Evolutionary conservation across 92 coral and sea anemone species (phyloP).

Genomic region (Phenganax marumi): DNA sequence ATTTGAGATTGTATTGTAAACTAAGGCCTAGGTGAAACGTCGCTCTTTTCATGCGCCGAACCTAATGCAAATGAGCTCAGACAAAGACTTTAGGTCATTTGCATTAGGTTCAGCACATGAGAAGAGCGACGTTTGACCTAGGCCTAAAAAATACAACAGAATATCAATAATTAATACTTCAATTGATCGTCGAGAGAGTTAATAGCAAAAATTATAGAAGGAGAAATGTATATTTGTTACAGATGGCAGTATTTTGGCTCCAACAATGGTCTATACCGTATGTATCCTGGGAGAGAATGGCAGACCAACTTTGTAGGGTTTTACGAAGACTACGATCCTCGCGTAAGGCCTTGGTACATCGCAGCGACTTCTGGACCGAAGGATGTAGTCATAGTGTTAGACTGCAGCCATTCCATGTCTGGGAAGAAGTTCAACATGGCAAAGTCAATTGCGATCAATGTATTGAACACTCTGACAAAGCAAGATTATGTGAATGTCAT

Average conservation of each 20-base stretch:
- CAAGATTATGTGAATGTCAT: conserved; percentile 98
- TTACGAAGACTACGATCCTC: conserved; percentile 93
- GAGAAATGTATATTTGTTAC: background rate
- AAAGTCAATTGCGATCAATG: conserved; percentile 90
- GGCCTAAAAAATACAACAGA: too few relatives aligned
- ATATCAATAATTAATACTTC: too few relatives aligned
- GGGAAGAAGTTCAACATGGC: conserved; percentile 94
- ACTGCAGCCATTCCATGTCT: conserved; percentile 91
- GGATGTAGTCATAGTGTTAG: conserved; percentile 88
- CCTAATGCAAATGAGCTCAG: too few relatives aligned
- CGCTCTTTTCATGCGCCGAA: too few relatives aligned
- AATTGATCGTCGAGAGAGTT: too few relatives aligned
- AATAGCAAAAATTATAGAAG: too few relatives aligned
- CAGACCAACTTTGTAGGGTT: conserved; percentile 95
- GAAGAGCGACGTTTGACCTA: too few relatives aligned
- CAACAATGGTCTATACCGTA: conserved; percentile 75
- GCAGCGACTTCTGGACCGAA: conserved; percentile 98
- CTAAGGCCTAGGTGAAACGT: too few relatives aligned
- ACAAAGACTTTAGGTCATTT: too few relatives aligned
- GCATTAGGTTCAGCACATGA: too few relatives aligned
- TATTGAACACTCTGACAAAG: conserved; percentile 85
- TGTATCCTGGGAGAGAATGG: conserved; percentile 93
- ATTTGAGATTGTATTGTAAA: too few relatives aligned
- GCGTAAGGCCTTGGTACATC: conserved; percentile 96
- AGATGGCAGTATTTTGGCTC: conserved; percentile 99